Percentiles rank a stretch among this genome's conserved stretches.
phyloP scores from a whole-genome alignment of 1,140 invertebrate genomes.

The Delia radicum region DNA sequence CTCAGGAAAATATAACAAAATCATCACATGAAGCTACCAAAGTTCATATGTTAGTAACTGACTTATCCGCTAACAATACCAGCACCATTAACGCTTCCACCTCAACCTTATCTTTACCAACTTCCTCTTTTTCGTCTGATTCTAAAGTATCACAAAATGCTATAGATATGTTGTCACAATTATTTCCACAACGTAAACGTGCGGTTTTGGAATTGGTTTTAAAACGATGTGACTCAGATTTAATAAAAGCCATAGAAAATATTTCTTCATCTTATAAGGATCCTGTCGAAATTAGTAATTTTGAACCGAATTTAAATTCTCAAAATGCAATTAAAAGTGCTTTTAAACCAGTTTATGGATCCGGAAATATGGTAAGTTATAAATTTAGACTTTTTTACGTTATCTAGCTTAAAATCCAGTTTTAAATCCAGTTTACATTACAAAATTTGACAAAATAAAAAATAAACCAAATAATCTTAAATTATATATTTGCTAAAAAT shows the following conservation, averaged over 20 bases:
- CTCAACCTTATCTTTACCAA: background rate
- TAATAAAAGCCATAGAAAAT: slow-evolving; percentile 65
- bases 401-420: too few species aligned
- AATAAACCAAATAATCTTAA: too few species aligned
- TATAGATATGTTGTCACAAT: slow-evolving; percentile 78
- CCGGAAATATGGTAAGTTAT: slow-evolving; percentile 4
- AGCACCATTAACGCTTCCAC: background rate
- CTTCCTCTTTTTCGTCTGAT: background rate
- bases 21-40: background rate
- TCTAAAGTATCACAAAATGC: slow-evolving; percentile 62
- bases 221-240: slow-evolving; percentile 80
- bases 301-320: background rate
- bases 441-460: too few species aligned
- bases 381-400: background rate
- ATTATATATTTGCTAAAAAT: too few species aligned
- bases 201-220: slow-evolving; percentile 85
- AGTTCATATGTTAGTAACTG: background rate
- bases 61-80: background rate
- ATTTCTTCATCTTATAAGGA: slow-evolving; percentile 32
- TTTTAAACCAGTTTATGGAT: slow-evolving; percentile 38
- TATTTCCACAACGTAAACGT: slow-evolving; percentile 85
- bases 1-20: too few species aligned
- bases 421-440: too few species aligned
- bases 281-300: background rate
- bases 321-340: slow-evolving; percentile 36